Base-by-base conservation (phyloP, 2,113 vertebrate species). In the Oncorhynchus nerka region DNA sequence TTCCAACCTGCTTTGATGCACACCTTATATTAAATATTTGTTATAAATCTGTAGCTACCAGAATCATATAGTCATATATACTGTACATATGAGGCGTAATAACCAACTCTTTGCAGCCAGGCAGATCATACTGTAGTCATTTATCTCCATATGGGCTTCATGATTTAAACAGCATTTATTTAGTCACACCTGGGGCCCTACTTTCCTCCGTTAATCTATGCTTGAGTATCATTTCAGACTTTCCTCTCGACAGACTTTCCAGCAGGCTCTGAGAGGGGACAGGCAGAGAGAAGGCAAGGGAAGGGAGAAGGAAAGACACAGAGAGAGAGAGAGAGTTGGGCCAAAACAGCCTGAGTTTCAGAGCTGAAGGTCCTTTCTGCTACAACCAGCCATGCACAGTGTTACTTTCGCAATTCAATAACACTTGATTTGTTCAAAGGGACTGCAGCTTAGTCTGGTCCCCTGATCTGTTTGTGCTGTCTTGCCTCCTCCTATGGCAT, bases 81-180 rank as follows among this genome's bases (percentile, higher is more conserved):
- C 49, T 3, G 11, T 51, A 51, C 49, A 34, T 34, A 51, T 13
- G 49, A 51, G 9, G 49, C 49, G 0, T 51, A 3, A 51, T 51
- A 51, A 51, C 49, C 49, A 51, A 34, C 34, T 8, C 6, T 34
- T 26, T 70, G 68, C 30, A 51, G 70, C 26, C 51, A 51, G 71
- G 26, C 51, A 48, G 55, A 69, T 26, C 15, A 55, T 7, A 45
- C 39, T 39, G 39, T 16, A 75, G 30, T 67, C 12, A 19, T 30
- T 71, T 49, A 11, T 9, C 70, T 70, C 74, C 76, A 77, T 80
- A 70, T 66, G 78, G 70, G 9, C 77, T 28, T 70, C 71, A 80
- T 72, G 70, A 75, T 68, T 82, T 81, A 39, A 73, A 84, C 64
- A 68, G 51, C 68, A 34, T 83, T 78, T 62, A 34, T 71, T 71